Percentiles rank a stretch among this genome's conserved stretches.
These are phyloP conservation scores for Gila orcuttii DNA, from an alignment of 2,113 vertebrate species.

Conservation along the genomic window DNA sequence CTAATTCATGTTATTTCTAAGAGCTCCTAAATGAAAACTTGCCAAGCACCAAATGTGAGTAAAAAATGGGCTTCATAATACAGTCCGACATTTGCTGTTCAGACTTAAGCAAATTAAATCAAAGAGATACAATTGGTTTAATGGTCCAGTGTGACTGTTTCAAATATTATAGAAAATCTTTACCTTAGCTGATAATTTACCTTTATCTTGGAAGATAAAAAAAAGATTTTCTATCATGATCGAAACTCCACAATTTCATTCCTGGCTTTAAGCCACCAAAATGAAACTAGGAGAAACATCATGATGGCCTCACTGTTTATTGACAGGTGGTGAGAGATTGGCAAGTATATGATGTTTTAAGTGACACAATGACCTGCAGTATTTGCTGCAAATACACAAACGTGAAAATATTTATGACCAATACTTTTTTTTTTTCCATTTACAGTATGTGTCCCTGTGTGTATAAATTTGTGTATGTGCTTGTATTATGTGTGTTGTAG, in stretches of 20 bases:
- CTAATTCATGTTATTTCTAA: neutral
- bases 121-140: neutral
- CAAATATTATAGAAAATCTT: neutral
- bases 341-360: too few species aligned
- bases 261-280: neutral
- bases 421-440: too few species aligned
- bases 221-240: too few species aligned
- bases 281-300: neutral
- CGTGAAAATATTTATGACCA: too few species aligned
- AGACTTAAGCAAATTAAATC: neutral
- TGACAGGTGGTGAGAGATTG: too few species aligned
- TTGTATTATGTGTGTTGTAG: slow-evolving; percentile 66
- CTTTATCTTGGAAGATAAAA: neutral
- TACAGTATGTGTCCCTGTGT: neutral
- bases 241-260: neutral
- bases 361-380: too few species aligned
- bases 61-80: neutral
- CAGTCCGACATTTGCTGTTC: neutral
- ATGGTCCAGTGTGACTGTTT: neutral
- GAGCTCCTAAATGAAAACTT: neutral
- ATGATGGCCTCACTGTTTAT: neutral
- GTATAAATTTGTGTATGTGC: neutral
- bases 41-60: neutral
- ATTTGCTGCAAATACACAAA: too few species aligned
- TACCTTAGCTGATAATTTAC: neutral